phyloP scores from a whole-genome alignment of 2,113 vertebrate species.

The Hemiprocne comata region DNA sequence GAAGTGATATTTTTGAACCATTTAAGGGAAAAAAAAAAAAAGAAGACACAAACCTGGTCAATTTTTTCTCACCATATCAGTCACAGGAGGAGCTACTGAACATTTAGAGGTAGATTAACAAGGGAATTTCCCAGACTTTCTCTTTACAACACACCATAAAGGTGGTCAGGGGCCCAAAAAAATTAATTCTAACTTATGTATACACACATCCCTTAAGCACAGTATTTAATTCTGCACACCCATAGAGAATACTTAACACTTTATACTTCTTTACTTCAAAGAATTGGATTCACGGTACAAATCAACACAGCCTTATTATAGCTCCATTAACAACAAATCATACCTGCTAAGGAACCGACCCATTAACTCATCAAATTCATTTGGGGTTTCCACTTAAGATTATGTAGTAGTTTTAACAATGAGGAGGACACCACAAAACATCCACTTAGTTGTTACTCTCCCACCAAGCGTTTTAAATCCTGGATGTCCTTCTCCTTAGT shows the following conservation, averaged over 20 bases:
- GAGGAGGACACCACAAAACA: not conserved
- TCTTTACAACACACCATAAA: not conserved
- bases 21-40: not conserved
- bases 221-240: not conserved
- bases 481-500: not conserved
- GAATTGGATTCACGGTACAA: not conserved
- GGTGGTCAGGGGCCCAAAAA: not conserved
- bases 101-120: not conserved
- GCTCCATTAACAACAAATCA: conserved; percentile 12
- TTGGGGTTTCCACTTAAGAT: not conserved
- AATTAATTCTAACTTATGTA: not conserved
- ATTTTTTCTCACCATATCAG: not conserved
- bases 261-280: not conserved
- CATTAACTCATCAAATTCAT: conserved; percentile 30
- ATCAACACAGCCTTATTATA: not conserved
- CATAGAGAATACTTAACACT: not conserved
- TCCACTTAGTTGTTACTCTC: not conserved
- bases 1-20: not conserved
- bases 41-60: not conserved
- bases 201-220: not conserved
- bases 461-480: not conserved
- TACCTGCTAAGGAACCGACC: not conserved
- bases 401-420: conserved; percentile 1
- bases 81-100: not conserved
- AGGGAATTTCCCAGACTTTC: not conserved